Evolutionary conservation across 1,140 invertebrate genomes (phyloP), one percentile per base, ranked within the genome.

Genomic region (Ylistrum balloti): DNA sequence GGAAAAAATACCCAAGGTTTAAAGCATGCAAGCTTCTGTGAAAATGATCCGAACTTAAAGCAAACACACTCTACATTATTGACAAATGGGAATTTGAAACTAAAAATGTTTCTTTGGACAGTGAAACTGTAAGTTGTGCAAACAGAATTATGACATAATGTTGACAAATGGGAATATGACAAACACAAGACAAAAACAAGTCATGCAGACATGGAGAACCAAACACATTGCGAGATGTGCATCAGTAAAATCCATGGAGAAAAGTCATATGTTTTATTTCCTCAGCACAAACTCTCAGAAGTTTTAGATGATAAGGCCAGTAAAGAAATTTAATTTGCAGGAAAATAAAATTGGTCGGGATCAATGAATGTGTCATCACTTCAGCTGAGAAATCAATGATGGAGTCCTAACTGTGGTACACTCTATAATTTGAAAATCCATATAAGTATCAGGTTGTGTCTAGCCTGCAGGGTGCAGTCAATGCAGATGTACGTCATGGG

Each of bases 301-400:
- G 56, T 74, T 74, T 74, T 28, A 74, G 20, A 74, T 74, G 56
- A 74, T 74, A 74, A 74, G 22, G 56, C 56, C 5, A 74, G 56
- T 74, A 74, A 74, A 74, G 56, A 74, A 74, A 74, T 74, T 74
- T 74, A 74, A 74, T 74, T 74, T 74, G 56, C 56, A 74, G 56
- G 56, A 74, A 74, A 74, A 74, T 74, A 74, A 74, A 74, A 74
- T 28, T 74, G 56, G 56, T 74, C 28, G n/a, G n/a, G 56, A 74
- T 74, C 56, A 74, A 74, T 74, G 56, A 5, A 74, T 74, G 56
- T 74, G 56, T 74, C 56, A 74, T 74, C 56, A 74, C 56, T n/a
- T 74, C 9, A 74, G 56, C 56, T n/a, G 11, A 28, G 56, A 74
- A 74, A 74, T 74, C 56, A 74, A 74, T 74, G 56, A 28, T 5